Percentiles rank a stretch among this genome's conserved stretches.
Conservation (phyloP, 1,140 invertebrate species). For the Odontomachus brunneus region DNA sequence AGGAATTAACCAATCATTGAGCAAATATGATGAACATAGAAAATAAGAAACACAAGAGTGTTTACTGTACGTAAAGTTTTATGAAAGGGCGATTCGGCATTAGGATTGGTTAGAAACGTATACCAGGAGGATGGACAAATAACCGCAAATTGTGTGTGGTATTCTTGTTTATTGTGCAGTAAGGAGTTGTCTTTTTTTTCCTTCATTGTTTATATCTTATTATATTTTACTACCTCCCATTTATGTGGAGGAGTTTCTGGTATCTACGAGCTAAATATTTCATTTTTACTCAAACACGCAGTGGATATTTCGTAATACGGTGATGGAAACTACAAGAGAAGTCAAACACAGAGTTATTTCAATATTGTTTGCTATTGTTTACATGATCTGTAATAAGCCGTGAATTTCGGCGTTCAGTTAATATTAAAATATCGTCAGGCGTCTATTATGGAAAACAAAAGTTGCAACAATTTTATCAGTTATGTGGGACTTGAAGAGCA, state of each 20-base stretch:
- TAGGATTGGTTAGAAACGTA: too few species aligned
- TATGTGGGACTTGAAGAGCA: constrained; percentile 86
- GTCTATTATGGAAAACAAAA: constrained; percentile 82
- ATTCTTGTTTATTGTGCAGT: too few species aligned
- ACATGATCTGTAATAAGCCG: neutral
- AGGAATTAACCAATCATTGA: too few species aligned
- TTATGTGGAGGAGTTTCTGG: neutral
- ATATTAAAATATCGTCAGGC: constrained; percentile 3
- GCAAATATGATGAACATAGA: too few species aligned
- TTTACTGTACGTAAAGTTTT: too few species aligned
- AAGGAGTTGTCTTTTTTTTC: too few species aligned
- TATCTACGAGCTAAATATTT: neutral
- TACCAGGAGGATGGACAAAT: too few species aligned
- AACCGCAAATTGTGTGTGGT: too few species aligned
- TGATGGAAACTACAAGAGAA: constrained; percentile 1
- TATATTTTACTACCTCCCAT: neutral
- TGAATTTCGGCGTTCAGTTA: neutral
- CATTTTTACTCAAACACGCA: neutral
- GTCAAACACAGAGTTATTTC: neutral
- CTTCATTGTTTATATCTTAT: neutral
- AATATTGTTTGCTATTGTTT: constrained; percentile 1
- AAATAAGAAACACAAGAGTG: too few species aligned
- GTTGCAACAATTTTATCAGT: constrained; percentile 86
- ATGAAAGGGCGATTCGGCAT: too few species aligned
- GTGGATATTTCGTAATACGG: neutral